Evolutionary conservation across 2,113 vertebrate genomes (phyloP), one percentile per base, ranked within the genome.

Genomic region (Scomber colias): DNA sequence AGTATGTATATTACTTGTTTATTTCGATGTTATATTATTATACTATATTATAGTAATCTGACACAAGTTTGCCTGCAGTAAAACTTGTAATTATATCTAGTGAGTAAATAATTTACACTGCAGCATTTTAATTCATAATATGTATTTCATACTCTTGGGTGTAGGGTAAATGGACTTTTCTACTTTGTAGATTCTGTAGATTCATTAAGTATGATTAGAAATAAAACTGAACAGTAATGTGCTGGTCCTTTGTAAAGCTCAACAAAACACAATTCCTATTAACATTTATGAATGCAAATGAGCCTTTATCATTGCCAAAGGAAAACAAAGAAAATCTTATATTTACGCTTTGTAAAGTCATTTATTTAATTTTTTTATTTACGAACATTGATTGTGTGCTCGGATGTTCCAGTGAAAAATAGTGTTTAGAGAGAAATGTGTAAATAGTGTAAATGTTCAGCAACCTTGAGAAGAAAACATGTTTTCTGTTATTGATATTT

Each of bases 221-320:
- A 59, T 66, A 81, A 79, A 78, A 79, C 55, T 44, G 75, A 76
- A 77, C 35, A 44, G 35, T 51, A 50, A 59, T 83, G 62, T 48
- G 21, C 44, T 69, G 51, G 59, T 40, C 57, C 17, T 76, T 48
- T 76, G 78, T 51, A 21, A 49, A 48, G 67, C 40, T 2, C 54
- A 57, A 40, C 63, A 5, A 88, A 59, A 89, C 56, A 70, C 8
- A 44, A 12, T 55, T 45, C 46, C 83, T 79, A 73, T 83, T 81
- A 88, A 77, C 70, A 78, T 89, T 87, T 60, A 71, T 75, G 50
- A 79, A 83, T 78, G 64, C 69, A 77, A 90, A 90, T 89, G 49
- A 80, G 64, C n/a, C 65, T 59, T 81, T 81, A 62, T 83, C 51
- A 60, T 24, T 44, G 53, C 5, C 31, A 62, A 65, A 56, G 48